Evolutionary conservation across 2,888 invertebrate species (phyloP), one percentile per base, ranked within the genome.

Genomic region (Nomada lathburiana): DNA sequence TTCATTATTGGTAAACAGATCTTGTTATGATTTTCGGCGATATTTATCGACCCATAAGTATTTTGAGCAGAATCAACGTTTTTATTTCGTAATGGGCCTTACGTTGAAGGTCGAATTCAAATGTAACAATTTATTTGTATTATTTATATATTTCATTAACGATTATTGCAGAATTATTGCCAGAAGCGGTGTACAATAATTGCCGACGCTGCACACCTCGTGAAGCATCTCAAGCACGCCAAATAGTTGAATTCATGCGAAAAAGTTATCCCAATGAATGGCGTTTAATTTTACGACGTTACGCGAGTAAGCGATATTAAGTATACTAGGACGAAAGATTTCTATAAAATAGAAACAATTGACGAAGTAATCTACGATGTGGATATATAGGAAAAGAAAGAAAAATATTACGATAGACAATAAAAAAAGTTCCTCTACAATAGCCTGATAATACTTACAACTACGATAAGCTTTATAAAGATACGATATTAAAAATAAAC

Each of bases 141-240:
- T 50, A 59, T 29, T 26, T 70, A 50, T 7, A 60, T 47, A 70
- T 72, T 53, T 42, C 13, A 23, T 63, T 63, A 36, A 55, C 36
- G 0, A 42, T 79, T 79, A 4, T 65, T 50, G 1, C 90, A 95
- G 95, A 92, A 89, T 94, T 95, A 26, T 92, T 96, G 10, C 95
- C 95, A 2, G 95, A 95, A 92, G 95, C 95, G 50, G 93, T 96
- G 71, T 93, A 94, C 67, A 94, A 95, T 69, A 94, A 95, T 81
- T 96, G 96, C 87, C 90, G 94, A 65, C 93, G 94, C 36, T 96
- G 96, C 87, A 94, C 94, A 55, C 91, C 94, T 0, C 93, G 94
- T 79, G 95, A 95, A 88, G 92, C 94, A 3, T 92, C 93, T 18
- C 95, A 95, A 89, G 95, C 95, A 4, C 93, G 93, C 55, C 94